These are phyloP conservation scores for Apeltes quadracus DNA, from an alignment of 2,113 vertebrate species.

Conservation along the genomic window DNA sequence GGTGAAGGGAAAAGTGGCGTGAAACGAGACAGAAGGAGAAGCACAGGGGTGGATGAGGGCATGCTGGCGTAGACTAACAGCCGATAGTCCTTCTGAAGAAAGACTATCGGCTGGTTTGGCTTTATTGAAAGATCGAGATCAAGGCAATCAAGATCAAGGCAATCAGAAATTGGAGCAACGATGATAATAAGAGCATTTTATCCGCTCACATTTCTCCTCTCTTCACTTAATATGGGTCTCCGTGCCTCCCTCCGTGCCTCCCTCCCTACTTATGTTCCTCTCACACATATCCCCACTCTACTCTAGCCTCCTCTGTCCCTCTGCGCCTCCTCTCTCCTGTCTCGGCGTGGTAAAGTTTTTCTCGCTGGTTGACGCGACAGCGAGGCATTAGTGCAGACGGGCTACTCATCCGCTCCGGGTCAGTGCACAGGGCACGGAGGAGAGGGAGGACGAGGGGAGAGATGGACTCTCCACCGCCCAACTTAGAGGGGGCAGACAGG, in stretches of 20 bases:
- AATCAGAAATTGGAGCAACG: background rate
- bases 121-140: background rate
- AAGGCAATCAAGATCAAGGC: background rate
- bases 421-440: constrained; percentile 80
- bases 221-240: constrained; percentile 28
- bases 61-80: no score
- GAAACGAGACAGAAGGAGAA: background rate
- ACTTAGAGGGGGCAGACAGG: constrained; percentile 77
- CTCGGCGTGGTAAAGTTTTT: constrained; percentile 78
- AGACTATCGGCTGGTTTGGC: background rate
- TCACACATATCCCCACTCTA: constrained; percentile 19
- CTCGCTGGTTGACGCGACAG: constrained; percentile 78
- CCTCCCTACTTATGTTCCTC: constrained; percentile 18
- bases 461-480: constrained; percentile 70
- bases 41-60: background rate
- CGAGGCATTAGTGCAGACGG: constrained; percentile 78
- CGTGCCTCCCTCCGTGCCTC: background rate
- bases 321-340: constrained; percentile 65
- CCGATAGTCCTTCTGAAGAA: background rate
- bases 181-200: background rate
- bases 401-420: constrained; percentile 80
- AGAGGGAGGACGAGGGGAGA: constrained; percentile 64
- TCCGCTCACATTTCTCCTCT: constrained; percentile 32
- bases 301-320: constrained; percentile 62
- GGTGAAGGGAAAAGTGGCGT: constrained; percentile 1